These are phyloP conservation scores for Adelognathus sp. DNA, from an alignment of 2,888 invertebrate species.

Conservation along the genomic window DNA sequence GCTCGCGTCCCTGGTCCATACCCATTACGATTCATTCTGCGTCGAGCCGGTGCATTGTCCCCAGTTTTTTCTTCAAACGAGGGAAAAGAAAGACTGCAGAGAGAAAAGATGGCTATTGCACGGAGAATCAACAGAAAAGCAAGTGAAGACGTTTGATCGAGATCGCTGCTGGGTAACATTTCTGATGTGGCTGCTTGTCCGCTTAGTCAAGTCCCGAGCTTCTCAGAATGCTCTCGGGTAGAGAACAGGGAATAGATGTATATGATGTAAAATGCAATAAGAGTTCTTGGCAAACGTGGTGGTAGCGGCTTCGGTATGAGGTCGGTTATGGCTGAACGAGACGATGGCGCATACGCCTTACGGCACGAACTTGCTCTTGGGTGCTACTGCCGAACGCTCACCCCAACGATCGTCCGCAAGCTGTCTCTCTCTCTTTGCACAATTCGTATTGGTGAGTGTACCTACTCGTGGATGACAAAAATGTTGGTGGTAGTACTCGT, in stretches of 20 bases:
- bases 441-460: slow-evolving; percentile 54
- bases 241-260: slow-evolving; percentile 68
- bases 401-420: neutral
- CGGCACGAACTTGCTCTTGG: slow-evolving; percentile 24
- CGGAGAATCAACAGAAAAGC: neutral
- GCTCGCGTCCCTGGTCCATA: slow-evolving; percentile 44
- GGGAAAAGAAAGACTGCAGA: neutral
- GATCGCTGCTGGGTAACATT: slow-evolving; percentile 43
- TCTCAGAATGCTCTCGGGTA: slow-evolving; percentile 27
- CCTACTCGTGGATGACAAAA: slow-evolving; percentile 50
- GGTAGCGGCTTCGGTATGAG: slow-evolving; percentile 58
- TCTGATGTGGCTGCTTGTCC: slow-evolving; percentile 32
- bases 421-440: slow-evolving; percentile 29
- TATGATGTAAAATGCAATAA: slow-evolving; percentile 79
- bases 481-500: slow-evolving; percentile 48
- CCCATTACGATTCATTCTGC: slow-evolving; percentile 57
- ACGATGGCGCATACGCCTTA: slow-evolving; percentile 32
- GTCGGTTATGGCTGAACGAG: slow-evolving; percentile 37
- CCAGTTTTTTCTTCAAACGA: slow-evolving; percentile 2
- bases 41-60: slow-evolving; percentile 28
- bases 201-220: slow-evolving; percentile 23
- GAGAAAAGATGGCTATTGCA: slow-evolving; percentile 4
- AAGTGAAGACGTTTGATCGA: slow-evolving; percentile 40
- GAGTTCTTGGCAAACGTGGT: slow-evolving; percentile 65
- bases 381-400: slow-evolving; percentile 40